Conservation (phyloP, 1,140 invertebrate genomes). For the Hydropsyche tenuis region DNA sequence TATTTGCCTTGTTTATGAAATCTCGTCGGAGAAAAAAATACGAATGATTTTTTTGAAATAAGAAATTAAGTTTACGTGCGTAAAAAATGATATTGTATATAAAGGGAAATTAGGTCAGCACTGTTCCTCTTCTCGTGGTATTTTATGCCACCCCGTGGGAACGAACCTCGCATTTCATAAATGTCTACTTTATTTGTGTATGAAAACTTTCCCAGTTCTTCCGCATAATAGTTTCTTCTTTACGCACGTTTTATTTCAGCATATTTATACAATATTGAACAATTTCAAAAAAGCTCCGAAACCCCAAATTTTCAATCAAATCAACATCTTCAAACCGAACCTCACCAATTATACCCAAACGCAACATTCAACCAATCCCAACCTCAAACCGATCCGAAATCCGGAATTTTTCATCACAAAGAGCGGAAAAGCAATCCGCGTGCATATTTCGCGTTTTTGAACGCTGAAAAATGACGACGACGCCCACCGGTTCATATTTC, state of each 20-base stretch:
- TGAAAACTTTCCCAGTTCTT: background rate
- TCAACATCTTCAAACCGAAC: no score
- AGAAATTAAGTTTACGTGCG: no score
- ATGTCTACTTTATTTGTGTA: slow-evolving; percentile 19
- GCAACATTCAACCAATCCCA: background rate
- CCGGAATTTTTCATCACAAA: background rate
- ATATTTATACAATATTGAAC: background rate
- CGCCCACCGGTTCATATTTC: slow-evolving; percentile 12
- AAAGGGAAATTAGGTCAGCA: background rate
- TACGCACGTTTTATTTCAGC: no score
- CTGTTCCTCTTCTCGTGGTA: background rate
- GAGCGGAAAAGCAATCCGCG: background rate
- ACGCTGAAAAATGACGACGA: no score
- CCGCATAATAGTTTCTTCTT: slow-evolving; percentile 4
- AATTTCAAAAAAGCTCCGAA: background rate
- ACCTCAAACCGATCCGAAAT: no score
- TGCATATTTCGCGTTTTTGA: background rate
- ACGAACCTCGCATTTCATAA: slow-evolving; percentile 13
- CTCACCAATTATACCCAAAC: no score
- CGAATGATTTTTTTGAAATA: no score
- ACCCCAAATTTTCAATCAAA: no score
- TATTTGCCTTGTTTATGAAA: no score
- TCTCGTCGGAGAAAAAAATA: no score
- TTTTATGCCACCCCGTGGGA: slow-evolving; percentile 13
- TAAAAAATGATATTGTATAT: no score